Percentiles rank a stretch among this genome's conserved stretches.
phyloP scores from a whole-genome alignment of 2,797 vertebrate species.

The Brachyrhaphis roseni region DNA sequence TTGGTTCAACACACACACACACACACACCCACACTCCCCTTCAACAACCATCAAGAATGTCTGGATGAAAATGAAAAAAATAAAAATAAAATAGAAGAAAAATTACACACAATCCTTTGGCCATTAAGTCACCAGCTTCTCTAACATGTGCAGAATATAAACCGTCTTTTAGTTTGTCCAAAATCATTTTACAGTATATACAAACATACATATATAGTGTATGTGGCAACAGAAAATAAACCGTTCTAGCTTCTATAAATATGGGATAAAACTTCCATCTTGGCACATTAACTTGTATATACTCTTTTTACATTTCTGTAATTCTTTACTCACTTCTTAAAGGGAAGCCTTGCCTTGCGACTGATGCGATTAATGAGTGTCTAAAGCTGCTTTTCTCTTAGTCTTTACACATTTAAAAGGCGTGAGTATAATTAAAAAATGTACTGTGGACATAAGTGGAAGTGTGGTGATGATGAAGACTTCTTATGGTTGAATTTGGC shows the following conservation, averaged over 20 bases:
- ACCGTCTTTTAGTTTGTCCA: constrained; percentile 3
- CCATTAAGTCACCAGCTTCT: constrained; percentile 18
- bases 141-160: constrained; percentile 16
- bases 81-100: background rate
- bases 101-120: constrained; percentile 62
- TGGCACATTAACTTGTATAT: constrained; percentile 22
- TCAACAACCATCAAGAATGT: constrained; percentile 30
- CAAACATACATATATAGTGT: constrained; percentile 70
- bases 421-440: constrained; percentile 67
- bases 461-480: constrained; percentile 35
- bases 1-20: constrained; percentile 41
- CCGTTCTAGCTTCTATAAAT: constrained; percentile 43
- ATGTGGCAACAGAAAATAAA: constrained; percentile 53
- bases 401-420: constrained; percentile 54
- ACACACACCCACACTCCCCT: background rate
- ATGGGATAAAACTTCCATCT: constrained; percentile 38
- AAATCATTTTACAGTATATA: constrained; percentile 84
- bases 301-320: constrained; percentile 27
- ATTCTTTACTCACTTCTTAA: constrained; percentile 67
- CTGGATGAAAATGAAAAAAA: background rate
- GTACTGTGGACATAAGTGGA: constrained; percentile 58
- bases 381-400: constrained; percentile 63
- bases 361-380: constrained; percentile 62
- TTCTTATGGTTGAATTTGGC: constrained; percentile 77
- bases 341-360: constrained; percentile 67